Evolutionary conservation across 2,797 vertebrate genomes (phyloP), one percentile per base, ranked within the genome.

Genomic region (Acrossocheilus fasciatus): DNA sequence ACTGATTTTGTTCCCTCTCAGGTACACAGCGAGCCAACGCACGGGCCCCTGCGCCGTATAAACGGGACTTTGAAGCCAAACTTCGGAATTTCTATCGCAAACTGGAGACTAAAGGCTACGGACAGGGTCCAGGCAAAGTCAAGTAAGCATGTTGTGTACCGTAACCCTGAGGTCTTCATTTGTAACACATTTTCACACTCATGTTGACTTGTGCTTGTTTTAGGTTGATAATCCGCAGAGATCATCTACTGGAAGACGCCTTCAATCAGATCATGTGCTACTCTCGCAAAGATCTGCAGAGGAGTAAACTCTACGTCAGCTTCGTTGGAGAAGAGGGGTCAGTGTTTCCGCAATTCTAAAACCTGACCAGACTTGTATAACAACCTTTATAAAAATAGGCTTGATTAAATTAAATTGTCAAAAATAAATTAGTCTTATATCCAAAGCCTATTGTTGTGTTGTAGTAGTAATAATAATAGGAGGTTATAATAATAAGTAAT

Each of bases 211-310:
- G 17, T 17, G 64, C 41, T 18, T 34, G 23, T 82, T 20, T 81
- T 94, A 99, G 98, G 91, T 95, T 99, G 92, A 97, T 98, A 91
- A 99, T 99, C 92, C 96, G 98, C 89, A 96, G 98, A 94, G 98
- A 99, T 89, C 98, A 99, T 92, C 95, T 99, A 88, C 93, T 99
- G 85, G 98, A 99, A 93, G 98, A 99, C 84, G 98, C 98, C 90
- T 99, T 99, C 86, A 99, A 99, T 92, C 98, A 99, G 95, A 98
- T 99, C 91, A 99, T 99, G 98, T 98, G 97, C 89, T 99, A 98
- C 90, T 98, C 98, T 80, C 97, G 98, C 81, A 99, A 99, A 94
- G 98, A 99, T 91, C 94, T 99, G 59, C 98, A 99, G 94, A 97
- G 98, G 90, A 99, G 97, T 89, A 99, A 99, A 91, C 96, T 99